Conservation (phyloP, 2,888 invertebrate species). For the Timema podura region DNA sequence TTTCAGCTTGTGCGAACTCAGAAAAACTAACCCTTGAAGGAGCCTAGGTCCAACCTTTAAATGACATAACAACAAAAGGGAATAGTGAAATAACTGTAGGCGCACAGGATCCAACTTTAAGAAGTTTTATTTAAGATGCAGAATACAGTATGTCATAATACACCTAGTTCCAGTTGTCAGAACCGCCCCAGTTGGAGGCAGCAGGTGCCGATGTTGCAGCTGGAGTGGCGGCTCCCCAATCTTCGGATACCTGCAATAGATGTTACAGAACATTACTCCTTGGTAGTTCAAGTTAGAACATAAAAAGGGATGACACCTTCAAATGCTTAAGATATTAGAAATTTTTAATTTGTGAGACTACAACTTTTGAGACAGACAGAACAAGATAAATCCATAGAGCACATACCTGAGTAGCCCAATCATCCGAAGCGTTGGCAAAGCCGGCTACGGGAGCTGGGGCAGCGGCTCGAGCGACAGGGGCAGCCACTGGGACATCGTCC, state of each 20-base stretch:
- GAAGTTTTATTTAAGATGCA: no score
- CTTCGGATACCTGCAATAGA: slow-evolving; percentile 41
- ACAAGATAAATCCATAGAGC: background rate
- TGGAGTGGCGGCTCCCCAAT: slow-evolving; percentile 51
- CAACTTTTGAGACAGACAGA: background rate
- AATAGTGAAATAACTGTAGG: no score
- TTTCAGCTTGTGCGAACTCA: no score
- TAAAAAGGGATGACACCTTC: background rate
- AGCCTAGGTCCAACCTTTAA: no score
- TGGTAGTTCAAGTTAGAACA: background rate
- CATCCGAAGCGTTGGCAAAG: slow-evolving; percentile 38
- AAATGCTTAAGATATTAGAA: background rate
- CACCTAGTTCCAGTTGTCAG: slow-evolving; percentile 36
- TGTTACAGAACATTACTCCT: background rate
- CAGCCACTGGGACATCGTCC: slow-evolving; percentile 41
- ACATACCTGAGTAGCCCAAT: slow-evolving; percentile 45
- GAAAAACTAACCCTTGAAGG: no score
- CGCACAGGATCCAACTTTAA: no score
- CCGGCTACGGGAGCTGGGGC: slow-evolving; percentile 35
- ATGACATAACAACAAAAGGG: no score
- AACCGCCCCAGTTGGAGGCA: slow-evolving; percentile 57
- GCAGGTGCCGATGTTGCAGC: slow-evolving; percentile 40
- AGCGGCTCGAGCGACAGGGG: slow-evolving; percentile 41
- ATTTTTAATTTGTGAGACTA: background rate
- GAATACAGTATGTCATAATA: no score